These are phyloP conservation scores for Saccopteryx leptura DNA, from an alignment of 2,113 vertebrate species.

Conservation along the genomic window DNA sequence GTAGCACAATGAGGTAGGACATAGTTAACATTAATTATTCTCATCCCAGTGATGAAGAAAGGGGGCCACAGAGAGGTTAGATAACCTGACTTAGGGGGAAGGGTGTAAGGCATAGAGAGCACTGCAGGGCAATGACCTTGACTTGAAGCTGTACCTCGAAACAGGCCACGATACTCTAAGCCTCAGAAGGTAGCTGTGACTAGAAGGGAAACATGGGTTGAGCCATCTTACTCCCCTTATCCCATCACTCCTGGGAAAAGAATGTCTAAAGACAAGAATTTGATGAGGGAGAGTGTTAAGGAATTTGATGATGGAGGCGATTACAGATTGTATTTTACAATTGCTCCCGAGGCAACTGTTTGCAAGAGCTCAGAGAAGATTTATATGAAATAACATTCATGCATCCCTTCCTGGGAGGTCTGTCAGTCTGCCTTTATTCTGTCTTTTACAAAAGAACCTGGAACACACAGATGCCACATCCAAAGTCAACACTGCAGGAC, in stretches of 20 bases:
- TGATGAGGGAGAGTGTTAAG: neutral
- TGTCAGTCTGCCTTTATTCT: neutral
- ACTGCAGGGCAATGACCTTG: neutral
- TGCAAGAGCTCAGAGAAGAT: neutral
- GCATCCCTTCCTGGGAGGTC: neutral
- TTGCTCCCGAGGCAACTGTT: neutral
- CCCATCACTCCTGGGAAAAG: neutral
- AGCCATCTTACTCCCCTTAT: neutral
- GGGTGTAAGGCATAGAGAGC: neutral
- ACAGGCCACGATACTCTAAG: neutral
- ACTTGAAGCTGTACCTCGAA: neutral
- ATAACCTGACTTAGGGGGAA: neutral
- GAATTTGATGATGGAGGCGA: neutral
- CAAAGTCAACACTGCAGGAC: neutral
- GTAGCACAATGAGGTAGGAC: neutral
- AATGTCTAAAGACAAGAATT: neutral
- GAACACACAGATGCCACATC: neutral
- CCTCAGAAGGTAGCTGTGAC: neutral
- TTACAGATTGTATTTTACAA: constrained; percentile 36
- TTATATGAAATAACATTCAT: neutral
- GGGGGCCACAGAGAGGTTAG: constrained; percentile 4
- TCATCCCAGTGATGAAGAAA: constrained; percentile 45
- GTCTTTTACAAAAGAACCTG: neutral
- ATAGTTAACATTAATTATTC: neutral
- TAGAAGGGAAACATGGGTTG: neutral